Base-by-base conservation (phyloP, 2,797 vertebrate species). In the Neosalanx taihuensis region DNA sequence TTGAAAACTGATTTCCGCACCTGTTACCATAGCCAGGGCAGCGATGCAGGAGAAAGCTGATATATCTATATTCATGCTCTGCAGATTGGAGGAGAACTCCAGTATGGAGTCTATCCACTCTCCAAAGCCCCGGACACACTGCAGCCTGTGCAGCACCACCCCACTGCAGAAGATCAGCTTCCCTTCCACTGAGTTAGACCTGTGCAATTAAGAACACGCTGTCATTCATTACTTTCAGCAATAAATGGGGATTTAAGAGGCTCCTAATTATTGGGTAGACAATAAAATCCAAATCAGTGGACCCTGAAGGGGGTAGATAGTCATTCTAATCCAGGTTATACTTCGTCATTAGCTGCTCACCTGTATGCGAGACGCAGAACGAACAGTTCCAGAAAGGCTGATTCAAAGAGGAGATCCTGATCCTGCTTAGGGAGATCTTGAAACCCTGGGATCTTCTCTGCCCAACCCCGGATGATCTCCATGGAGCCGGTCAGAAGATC, bases 151-250 rank as follows among this genome's bases (percentile, higher is more conserved):
- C 83, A 98, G 87, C 79, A 99, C 98, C 77, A 96, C 96, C 67
- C 97, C 98, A 73, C 96, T 99, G 91, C 98, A 99, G 93, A 99
- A 99, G 86, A 99, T 99, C 81, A 99, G 96, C 89, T 99, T 99
- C 78, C 97, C 97, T 91, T 99, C 98, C 91, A 95, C 95, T 2
- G 98, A 96, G 87, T 98, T 99, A 86, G 98, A 99, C 93, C 98
- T 99, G 23, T 1, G 93, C 78, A 92, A 91, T 93, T 93, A 91
- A 94, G 76, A 88, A 82, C 85, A 89, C 87, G 89, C 88, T 23
- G 72, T 87, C 89, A 90, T 94, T 94, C 94, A 96, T 95, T 94
- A 94, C 88, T 89, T 65, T 78, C 81, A 90, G 91, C 89, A 92
- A 92, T 94, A 95, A 96, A 94, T 85, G 87, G 87, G 90, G 86